These are phyloP conservation scores for Drosophila arizonae DNA, from an alignment of 1,140 invertebrate genomes.

Conservation along the genomic window DNA sequence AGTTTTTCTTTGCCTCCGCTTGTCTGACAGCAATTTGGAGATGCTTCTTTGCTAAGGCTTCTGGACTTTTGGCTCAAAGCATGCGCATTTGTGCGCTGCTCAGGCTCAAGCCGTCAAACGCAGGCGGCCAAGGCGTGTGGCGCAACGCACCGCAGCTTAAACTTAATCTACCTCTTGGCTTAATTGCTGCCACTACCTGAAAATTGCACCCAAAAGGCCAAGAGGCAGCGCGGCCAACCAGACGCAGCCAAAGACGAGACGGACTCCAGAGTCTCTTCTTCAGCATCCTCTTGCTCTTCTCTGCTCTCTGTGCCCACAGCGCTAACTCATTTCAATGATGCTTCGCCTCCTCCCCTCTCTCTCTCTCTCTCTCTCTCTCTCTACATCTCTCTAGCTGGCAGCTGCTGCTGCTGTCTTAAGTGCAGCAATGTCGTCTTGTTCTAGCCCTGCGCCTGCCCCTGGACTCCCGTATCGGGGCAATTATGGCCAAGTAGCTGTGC, in stretches of 20 bases:
- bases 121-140: conserved; percentile 5
- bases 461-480: conserved; percentile 55
- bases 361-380: no score
- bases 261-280: conserved; percentile 3
- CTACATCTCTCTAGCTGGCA: neutral
- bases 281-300: neutral
- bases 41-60: neutral
- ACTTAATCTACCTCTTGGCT: conserved; percentile 77
- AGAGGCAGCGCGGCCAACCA: conserved; percentile 27
- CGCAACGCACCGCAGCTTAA: conserved; percentile 59
- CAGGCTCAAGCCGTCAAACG: conserved; percentile 24
- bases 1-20: neutral
- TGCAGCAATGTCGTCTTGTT: conserved; percentile 60
- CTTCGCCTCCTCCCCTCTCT: conserved; percentile 4
- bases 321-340: conserved; percentile 81
- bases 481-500: conserved; percentile 77
- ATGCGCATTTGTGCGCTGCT: conserved; percentile 27
- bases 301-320: conserved; percentile 43
- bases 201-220: conserved; percentile 80
- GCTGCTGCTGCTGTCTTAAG: conserved; percentile 49
- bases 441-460: conserved; percentile 24
- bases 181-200: conserved; percentile 77
- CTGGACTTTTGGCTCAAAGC: conserved; percentile 7
- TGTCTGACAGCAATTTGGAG: conserved; percentile 5
- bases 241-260: conserved; percentile 38